A percentile compares a stretch with the other conserved stretches of the same genome.
Evolutionary conservation across 2,113 vertebrate species (phyloP).

Genomic region (Gobiocypris rarus): DNA sequence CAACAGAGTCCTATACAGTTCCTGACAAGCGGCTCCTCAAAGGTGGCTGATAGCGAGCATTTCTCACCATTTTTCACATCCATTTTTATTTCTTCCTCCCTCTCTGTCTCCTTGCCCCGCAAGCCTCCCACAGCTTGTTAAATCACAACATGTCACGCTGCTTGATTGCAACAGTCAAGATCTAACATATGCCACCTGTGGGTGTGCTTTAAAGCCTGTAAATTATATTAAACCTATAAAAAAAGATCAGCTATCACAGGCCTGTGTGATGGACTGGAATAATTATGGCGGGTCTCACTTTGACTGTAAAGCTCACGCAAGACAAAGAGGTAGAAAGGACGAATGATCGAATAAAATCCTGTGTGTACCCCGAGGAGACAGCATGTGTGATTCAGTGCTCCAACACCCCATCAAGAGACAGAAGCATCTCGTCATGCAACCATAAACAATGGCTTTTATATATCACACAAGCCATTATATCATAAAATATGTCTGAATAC

Average conservation of each 20-base stretch:
- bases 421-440: not conserved
- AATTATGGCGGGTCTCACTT: conserved; percentile 55
- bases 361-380: conserved; percentile 16
- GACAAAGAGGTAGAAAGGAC: conserved; percentile 32
- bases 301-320: conserved; percentile 54
- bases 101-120: conserved; percentile 38
- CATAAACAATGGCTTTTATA: conserved; percentile 50
- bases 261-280: conserved; percentile 59
- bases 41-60: conserved; percentile 36
- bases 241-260: conserved; percentile 52
- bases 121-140: conserved; percentile 60
- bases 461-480: conserved; percentile 25
- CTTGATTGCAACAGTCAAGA: conserved; percentile 62
- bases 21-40: conserved; percentile 30
- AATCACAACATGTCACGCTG: conserved; percentile 64
- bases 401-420: conserved; percentile 25
- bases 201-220: conserved; percentile 61
- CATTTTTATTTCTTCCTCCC: conserved; percentile 41
- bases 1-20: not conserved
- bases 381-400: conserved; percentile 36
- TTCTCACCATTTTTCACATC: conserved; percentile 35
- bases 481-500: conserved; percentile 11
- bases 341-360: conserved; percentile 38
- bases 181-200: conserved; percentile 64
- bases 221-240: conserved; percentile 64